Base-by-base conservation (phyloP, 1,140 invertebrate species). In the Cryptotermes secundus region DNA sequence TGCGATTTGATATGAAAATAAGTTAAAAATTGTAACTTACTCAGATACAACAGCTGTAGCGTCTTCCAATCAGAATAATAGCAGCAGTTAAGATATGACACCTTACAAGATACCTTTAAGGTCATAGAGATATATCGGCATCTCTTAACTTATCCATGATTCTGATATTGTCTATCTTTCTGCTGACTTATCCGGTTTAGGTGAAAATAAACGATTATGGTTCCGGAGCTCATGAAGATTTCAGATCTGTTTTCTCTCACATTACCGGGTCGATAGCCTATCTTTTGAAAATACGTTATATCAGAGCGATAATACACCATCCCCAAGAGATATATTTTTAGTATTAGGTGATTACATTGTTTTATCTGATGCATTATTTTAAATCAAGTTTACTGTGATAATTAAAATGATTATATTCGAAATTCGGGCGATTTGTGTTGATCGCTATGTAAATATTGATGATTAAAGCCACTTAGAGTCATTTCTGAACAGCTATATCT, bases 251-350 rank as follows among this genome's bases (percentile, higher is more conserved):
- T 72, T 72, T 72, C 59, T 6, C 14, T 72, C 4, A n/a, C 59
- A 72, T 72, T 72, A 72, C 59, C 59, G 59, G 59, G 59, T 72
- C 59, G 59, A 72, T 72, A 72, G n/a, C 59, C 59, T 31, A 72
- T 72, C 59, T n/a, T 72, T 72, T 72, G 59, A 16, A 72, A n/a
- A 72, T 72, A 31, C 31, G 26, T 49, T 49, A 49, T 49, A 22
- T 72, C 9, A 72, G 0, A 7, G 4, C 31, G 59, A 72, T 72
- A 72, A 31, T 72, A 7, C 7, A 31, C 26, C 59, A 26, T 72
- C 59, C 59, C 59, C 26, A 31, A 7, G 26, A 72, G 59, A 72
- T 72, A 72, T 72, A 72, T 72, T 72, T 72, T 31, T 7, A 72
- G n/a, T 72, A 72, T 31, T 72, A 31, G 10, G 59, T 31, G 59